These are phyloP conservation scores for Halichondria panicea DNA, from an alignment of 37 sponge, comb jelly and placozoan genomes.

Conservation along the genomic window DNA sequence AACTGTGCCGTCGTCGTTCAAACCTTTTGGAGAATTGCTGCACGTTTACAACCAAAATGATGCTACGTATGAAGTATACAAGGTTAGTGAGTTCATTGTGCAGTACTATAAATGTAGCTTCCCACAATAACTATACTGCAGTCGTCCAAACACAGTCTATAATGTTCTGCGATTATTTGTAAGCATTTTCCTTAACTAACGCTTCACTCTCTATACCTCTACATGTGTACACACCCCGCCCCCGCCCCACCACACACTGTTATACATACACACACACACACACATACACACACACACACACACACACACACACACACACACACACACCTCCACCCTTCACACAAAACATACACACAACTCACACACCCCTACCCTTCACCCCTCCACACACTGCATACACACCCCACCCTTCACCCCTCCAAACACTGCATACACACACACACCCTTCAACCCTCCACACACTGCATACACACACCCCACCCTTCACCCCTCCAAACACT, in stretches of 20 bases:
- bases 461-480: no score
- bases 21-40: slow-evolving; percentile 66
- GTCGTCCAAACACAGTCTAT: not conserved
- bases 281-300: slow-evolving; percentile 44
- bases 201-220: not conserved
- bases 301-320: no score
- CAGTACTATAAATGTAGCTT: not conserved
- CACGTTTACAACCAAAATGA: slow-evolving; percentile 32
- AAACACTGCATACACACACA: no score
- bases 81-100: not conserved
- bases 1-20: slow-evolving; percentile 36
- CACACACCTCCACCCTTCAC: no score
- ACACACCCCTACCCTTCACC: not conserved
- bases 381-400: no score
- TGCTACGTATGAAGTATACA: slow-evolving; percentile 49
- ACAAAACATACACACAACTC: not conserved
- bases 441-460: no score
- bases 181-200: not conserved
- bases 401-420: no score
- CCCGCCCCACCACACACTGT: no score
- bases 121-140: not conserved
- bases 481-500: not conserved
- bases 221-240: no score
- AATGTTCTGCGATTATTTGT: not conserved
- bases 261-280: not conserved